Percentiles rank a stretch among this genome's conserved stretches.
Conservation (phyloP, 2,888 invertebrate genomes). For the Cantharis flavilabris region DNA sequence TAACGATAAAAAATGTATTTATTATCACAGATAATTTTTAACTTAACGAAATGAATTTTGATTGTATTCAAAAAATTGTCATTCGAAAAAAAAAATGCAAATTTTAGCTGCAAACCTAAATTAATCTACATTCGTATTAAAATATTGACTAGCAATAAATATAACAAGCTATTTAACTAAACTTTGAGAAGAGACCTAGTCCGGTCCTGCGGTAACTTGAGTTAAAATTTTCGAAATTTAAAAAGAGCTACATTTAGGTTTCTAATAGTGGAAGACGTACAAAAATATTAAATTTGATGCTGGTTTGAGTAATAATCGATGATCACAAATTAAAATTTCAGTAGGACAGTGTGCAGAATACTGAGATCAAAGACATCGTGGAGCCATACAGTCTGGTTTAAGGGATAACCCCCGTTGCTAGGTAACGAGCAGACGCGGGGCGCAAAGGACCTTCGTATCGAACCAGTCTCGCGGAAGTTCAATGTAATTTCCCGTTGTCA, state of each 20-base stretch:
- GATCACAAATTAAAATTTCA: neutral
- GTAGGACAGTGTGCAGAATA: neutral
- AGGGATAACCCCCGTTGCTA: slow-evolving; percentile 29
- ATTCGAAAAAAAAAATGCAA: neutral
- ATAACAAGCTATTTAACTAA: neutral
- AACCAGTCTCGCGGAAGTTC: slow-evolving; percentile 35
- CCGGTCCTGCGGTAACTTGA: neutral
- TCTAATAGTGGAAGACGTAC: neutral
- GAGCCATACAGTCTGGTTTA: slow-evolving; percentile 33
- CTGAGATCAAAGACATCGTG: slow-evolving; percentile 10
- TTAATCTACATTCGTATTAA: neutral
- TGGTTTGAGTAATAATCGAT: neutral
- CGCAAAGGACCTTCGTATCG: slow-evolving; percentile 34
- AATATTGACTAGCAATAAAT: neutral
- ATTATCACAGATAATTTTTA: neutral
- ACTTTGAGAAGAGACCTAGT: neutral
- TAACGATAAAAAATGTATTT: neutral
- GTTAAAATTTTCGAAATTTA: neutral
- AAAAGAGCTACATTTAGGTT: neutral
- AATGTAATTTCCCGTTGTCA: slow-evolving; percentile 23
- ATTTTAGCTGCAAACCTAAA: neutral
- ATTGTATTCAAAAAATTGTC: neutral
- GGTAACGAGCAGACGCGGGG: slow-evolving; percentile 29
- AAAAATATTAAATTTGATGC: neutral
- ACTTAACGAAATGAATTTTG: neutral